Evolutionary conservation across 2,888 invertebrate genomes (phyloP).

Genomic region (Pandemis heparana): DNA sequence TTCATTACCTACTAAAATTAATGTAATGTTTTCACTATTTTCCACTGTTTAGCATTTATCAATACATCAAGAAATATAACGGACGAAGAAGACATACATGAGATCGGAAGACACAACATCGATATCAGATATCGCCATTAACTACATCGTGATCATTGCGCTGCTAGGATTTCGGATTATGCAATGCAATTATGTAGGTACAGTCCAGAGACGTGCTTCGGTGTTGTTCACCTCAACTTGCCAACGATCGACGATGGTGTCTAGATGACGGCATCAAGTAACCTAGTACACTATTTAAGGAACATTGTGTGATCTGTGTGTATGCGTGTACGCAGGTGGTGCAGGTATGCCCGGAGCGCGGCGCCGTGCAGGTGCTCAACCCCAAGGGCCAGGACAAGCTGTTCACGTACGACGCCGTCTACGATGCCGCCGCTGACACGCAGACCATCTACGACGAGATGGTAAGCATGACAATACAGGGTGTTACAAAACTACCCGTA

Average conservation of each 20-base stretch:
- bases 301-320: not conserved
- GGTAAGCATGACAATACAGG: conserved; percentile 74
- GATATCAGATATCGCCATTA: no score
- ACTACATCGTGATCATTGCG: no score
- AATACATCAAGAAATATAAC: no score
- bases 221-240: no score
- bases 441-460: conserved; percentile 98
- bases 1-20: not conserved
- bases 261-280: not conserved
- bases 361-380: conserved; percentile 96
- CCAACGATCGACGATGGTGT: no score
- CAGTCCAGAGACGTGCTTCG: no score
- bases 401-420: conserved; percentile 99
- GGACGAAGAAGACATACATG: not conserved
- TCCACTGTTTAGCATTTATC: no score
- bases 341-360: conserved; percentile 93
- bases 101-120: no score
- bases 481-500: no score
- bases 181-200: no score
- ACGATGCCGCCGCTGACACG: conserved; percentile 96
- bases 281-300: not conserved
- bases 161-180: no score
- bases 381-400: conserved; percentile 95
- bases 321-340: conserved; percentile 87
- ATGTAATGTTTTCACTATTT: not conserved